Evolutionary conservation across 2,113 vertebrate genomes (phyloP).

Genomic region (Neoarius graeffei): DNA sequence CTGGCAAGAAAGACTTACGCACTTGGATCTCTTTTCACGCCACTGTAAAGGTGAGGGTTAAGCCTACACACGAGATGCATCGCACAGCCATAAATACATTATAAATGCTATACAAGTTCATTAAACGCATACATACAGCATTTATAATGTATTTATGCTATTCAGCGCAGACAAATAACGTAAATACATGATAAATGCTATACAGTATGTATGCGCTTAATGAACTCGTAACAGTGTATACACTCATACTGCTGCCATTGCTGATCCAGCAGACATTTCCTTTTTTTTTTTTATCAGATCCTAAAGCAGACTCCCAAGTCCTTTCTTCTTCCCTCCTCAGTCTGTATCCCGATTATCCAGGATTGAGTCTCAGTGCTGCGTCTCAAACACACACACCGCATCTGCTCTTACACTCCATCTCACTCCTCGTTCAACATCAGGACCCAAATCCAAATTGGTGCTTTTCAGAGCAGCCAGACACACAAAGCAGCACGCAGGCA

Average conservation of each 20-base stretch:
- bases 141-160: too few species aligned
- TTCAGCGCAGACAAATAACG: too few species aligned
- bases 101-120: too few species aligned
- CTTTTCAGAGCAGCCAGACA: slow-evolving; percentile 12
- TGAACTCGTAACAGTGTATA: background rate
- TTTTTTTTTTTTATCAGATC: slow-evolving; percentile 44
- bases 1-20: too few species aligned
- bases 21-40: too few species aligned
- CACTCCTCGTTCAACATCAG: background rate
- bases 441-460: background rate
- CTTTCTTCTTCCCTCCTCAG: slow-evolving; percentile 3
- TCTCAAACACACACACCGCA: too few species aligned
- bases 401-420: background rate
- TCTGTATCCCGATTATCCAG: slow-evolving; percentile 10
- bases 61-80: too few species aligned
- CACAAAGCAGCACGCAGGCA: slow-evolving; percentile 22
- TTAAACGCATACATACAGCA: too few species aligned
- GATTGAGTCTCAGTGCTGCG: slow-evolving; percentile 29
- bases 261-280: background rate
- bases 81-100: too few species aligned
- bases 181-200: background rate
- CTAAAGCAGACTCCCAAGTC: slow-evolving; percentile 20
- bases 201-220: background rate
- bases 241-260: too few species aligned
- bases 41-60: too few species aligned